Base-by-base conservation (phyloP, 2,797 vertebrate species). In the Danio jaintianensis region DNA sequence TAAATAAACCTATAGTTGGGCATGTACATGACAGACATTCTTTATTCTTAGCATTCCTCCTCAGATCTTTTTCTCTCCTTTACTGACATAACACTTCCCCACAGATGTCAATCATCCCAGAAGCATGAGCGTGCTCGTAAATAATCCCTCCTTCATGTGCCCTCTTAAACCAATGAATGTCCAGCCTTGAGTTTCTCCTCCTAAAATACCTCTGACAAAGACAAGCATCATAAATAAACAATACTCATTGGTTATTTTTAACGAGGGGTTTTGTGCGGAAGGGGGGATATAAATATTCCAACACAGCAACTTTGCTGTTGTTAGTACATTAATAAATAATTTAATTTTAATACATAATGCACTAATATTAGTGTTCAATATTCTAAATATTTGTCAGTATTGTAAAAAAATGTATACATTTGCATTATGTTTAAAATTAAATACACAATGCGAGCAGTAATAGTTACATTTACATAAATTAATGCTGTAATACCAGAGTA, bases 151-250 rank as follows among this genome's bases (percentile, higher is more conserved):
- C 82, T 72, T 62, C 45, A 82, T 12, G 73, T 76, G 7, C 55
- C 53, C 73, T 64, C 72, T 70, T 63, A 43, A 80, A 78, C 84
- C 83, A 77, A 86, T 85, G 75, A 64, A 73, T 43, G 73, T 56
- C 64, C 64, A 83, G 79, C 79, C 63, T 86, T 82, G 79, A 68
- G 81, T 59, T 71, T 64, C 70, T 78, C 74, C 50, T 78, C 90
- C 86, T 87, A 90, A 91, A 90, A 92, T 90, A 91, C 11, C n/a
- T 3, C 52, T 83, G 73, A 87, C 87, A 88, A 89, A 87, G 86
- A 87, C 84, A 81, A 42, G 15, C 78, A 77, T 80, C 80, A 77
- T 67, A 81, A 84, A 78, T 82, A 82, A 75, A 85, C 71, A 82
- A 81, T 64, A 80, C 64, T 50, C 4, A 66, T 16, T 15, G 38